A percentile compares a stretch with the other conserved stretches of the same genome.
Conservation (phyloP, 1,140 invertebrate genomes). For the Cotesia typhae region DNA sequence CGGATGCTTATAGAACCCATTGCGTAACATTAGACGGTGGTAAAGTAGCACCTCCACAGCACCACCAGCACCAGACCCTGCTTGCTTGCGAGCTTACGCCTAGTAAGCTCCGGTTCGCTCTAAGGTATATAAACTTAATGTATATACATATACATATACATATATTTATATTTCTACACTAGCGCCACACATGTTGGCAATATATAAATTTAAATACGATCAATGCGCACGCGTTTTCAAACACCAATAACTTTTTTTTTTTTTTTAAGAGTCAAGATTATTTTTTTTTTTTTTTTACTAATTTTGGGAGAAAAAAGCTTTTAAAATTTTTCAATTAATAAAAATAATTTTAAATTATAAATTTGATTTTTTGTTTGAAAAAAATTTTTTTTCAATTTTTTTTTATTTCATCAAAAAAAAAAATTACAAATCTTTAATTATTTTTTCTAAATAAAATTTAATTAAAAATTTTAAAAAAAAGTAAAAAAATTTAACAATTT, state of each 20-base stretch:
- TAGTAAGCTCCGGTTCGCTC: conserved; percentile 5
- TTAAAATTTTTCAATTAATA: too few relatives aligned
- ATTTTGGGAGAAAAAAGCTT: too few relatives aligned
- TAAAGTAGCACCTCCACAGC: conserved; percentile 3
- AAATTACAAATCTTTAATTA: too few relatives aligned
- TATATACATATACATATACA: conserved; percentile 6
- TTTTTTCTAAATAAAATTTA: too few relatives aligned
- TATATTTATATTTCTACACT: conserved; percentile 1
- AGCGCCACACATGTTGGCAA: too few relatives aligned
- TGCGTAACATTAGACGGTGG: conserved; percentile 56
- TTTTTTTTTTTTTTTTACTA: neutral
- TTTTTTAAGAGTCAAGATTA: neutral
- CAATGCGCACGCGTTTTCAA: too few relatives aligned
- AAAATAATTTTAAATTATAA: too few relatives aligned
- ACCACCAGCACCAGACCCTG: neutral
- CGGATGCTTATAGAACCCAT: conserved; percentile 66
- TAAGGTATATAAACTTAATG: neutral
- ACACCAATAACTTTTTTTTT: neutral
- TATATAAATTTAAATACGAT: too few relatives aligned
- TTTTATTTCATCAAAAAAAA: too few relatives aligned
- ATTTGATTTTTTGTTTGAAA: too few relatives aligned
- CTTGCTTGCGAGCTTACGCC: conserved; percentile 10
- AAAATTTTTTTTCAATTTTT: too few relatives aligned
- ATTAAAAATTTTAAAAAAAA: too few relatives aligned
- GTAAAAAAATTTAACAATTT: neutral